phyloP scores from a whole-genome alignment of 2,888 invertebrate species.

The Gymnocheta viridis region DNA sequence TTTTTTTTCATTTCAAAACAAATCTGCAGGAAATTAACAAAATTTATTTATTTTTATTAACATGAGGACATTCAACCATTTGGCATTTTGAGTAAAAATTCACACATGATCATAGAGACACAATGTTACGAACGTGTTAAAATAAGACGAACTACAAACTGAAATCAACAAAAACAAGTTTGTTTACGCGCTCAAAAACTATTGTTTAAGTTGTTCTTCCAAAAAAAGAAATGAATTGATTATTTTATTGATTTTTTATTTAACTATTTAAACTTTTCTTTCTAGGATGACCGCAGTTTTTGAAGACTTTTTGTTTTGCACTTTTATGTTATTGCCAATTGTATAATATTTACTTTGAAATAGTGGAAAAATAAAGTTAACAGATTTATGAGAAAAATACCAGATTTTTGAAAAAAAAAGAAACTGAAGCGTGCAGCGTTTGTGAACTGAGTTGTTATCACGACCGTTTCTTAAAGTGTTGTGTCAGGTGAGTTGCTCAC shows the following conservation, averaged over 20 bases:
- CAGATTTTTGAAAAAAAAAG: slow-evolving; percentile 15
- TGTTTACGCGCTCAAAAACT: slow-evolving; percentile 58
- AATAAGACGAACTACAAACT: background rate
- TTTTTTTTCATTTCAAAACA: slow-evolving; percentile 15
- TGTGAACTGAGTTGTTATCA: slow-evolving; percentile 41
- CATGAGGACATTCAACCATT: slow-evolving; percentile 52
- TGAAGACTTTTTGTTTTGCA: slow-evolving; percentile 22
- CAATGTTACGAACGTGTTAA: background rate
- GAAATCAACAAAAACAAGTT: slow-evolving; percentile 58
- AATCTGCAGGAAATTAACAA: slow-evolving; percentile 2
- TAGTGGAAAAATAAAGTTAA: background rate
- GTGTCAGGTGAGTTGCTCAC: slow-evolving; percentile 48
- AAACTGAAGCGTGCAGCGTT: slow-evolving; percentile 49
- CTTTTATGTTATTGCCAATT: background rate
- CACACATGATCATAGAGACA: slow-evolving; percentile 11
- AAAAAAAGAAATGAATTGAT: slow-evolving; percentile 42
- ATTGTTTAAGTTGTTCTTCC: background rate
- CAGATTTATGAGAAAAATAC: background rate
- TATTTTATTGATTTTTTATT: background rate
- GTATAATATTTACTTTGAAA: background rate
- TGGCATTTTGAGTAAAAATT: slow-evolving; percentile 2
- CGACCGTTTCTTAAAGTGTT: slow-evolving; percentile 64
- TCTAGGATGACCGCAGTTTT: slow-evolving; percentile 28
- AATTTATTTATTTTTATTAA: slow-evolving; percentile 37
- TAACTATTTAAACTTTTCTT: background rate